phyloP scores from a whole-genome alignment of 2,797 vertebrate species.

The Spinus pinus region DNA sequence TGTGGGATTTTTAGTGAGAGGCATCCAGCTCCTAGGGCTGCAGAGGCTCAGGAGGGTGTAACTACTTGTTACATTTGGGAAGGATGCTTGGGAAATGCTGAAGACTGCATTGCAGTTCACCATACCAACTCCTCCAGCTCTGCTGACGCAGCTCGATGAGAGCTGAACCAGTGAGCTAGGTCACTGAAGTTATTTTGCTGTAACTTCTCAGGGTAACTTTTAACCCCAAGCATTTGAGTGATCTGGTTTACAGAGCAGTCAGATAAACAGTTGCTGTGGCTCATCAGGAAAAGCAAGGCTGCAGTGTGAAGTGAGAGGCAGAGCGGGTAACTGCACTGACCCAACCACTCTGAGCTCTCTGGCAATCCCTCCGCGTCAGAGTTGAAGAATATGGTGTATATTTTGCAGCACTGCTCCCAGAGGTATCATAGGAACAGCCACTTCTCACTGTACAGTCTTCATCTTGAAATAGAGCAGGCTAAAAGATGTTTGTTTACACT shows the following conservation, averaged over 20 bases:
- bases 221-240: not conserved
- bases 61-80: not conserved
- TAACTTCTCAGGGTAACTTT: not conserved
- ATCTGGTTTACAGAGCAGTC: not conserved
- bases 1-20: not conserved
- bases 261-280: not conserved
- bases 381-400: not conserved
- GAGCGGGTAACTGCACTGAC: not conserved
- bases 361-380: not conserved
- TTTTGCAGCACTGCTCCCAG: not conserved
- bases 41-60: not conserved
- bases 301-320: not conserved
- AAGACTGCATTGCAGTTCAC: constrained; percentile 31
- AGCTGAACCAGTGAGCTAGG: not conserved
- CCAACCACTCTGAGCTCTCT: not conserved
- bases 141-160: constrained; percentile 19
- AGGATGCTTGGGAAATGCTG: not conserved
- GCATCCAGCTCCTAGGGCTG: not conserved
- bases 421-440: not conserved
- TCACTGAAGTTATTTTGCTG: not conserved
- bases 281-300: not conserved
- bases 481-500: constrained; percentile 33
- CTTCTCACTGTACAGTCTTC: not conserved
- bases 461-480: constrained; percentile 22
- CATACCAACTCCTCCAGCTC: not conserved